These are phyloP conservation scores for Rhyacophila evoluta DNA, from an alignment of 2,888 invertebrate species.

Conservation along the genomic window DNA sequence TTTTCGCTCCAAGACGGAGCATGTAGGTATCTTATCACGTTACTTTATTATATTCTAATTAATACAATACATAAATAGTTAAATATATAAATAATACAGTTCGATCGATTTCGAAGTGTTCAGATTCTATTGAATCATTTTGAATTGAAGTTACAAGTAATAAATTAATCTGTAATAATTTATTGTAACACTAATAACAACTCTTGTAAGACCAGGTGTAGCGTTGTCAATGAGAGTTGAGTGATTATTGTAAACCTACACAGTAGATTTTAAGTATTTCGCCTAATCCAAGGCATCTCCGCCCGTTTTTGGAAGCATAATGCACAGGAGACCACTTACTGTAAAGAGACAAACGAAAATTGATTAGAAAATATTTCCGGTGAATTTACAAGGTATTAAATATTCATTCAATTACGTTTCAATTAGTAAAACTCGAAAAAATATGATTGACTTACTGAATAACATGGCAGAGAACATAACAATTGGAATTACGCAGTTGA, in stretches of 20 bases:
- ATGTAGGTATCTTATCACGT: no score
- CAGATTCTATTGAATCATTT: not conserved
- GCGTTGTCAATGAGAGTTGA: not conserved
- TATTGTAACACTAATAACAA: not conserved
- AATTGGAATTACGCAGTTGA: slow-evolving; percentile 82
- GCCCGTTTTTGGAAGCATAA: slow-evolving; percentile 81
- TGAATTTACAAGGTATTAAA: no score
- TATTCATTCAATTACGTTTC: slow-evolving; percentile 2
- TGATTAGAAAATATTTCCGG: slow-evolving; percentile 23
- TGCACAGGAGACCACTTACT: slow-evolving; percentile 81
- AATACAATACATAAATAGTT: not conserved
- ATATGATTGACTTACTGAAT: slow-evolving; percentile 81
- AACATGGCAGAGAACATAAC: slow-evolving; percentile 80
- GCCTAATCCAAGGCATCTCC: slow-evolving; percentile 63
- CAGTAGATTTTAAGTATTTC: slow-evolving; percentile 37
- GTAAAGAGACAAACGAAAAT: slow-evolving; percentile 59
- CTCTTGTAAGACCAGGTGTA: not conserved
- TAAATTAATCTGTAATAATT: not conserved
- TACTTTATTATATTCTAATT: not conserved
- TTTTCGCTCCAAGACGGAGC: no score
- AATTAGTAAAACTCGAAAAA: not conserved
- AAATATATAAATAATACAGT: not conserved
- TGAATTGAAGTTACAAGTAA: not conserved
- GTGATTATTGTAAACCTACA: slow-evolving; percentile 31
- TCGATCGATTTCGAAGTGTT: not conserved